Conservation (phyloP, 2,888 invertebrate genomes). For the Gastracanthus pulcherrimus region DNA sequence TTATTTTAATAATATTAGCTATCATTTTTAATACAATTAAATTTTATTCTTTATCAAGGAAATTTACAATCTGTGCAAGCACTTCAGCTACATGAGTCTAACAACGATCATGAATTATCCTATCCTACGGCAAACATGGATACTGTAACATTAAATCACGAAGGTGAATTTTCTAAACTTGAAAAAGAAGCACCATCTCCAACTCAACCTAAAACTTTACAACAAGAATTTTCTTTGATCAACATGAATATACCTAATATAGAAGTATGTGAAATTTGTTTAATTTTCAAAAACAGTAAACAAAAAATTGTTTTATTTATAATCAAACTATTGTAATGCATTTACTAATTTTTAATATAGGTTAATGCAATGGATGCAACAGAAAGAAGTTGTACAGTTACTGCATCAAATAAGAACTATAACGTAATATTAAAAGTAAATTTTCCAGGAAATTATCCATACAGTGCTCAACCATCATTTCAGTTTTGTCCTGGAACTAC, state of each 20-base stretch:
- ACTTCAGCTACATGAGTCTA: slow-evolving; percentile 70
- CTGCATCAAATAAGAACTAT: slow-evolving; percentile 79
- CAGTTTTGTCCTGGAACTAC: slow-evolving; percentile 84
- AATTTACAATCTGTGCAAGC: slow-evolving; percentile 73
- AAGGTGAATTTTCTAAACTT: slow-evolving; percentile 65
- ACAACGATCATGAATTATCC: slow-evolving; percentile 70
- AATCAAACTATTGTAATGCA: slow-evolving; percentile 1
- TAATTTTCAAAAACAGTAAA: neutral
- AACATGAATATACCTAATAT: slow-evolving; percentile 88
- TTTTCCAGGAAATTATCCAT: slow-evolving; percentile 88
- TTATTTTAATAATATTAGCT: slow-evolving; percentile 6
- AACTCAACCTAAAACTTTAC: slow-evolving; percentile 81
- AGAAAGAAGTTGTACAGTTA: slow-evolving; percentile 81
- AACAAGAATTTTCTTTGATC: slow-evolving; percentile 87
- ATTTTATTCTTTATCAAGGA: slow-evolving; percentile 59
- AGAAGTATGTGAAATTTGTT: slow-evolving; percentile 77
- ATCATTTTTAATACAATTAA: neutral
- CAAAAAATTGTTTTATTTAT: neutral
- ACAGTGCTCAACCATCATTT: slow-evolving; percentile 83
- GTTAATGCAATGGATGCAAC: slow-evolving; percentile 80
- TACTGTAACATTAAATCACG: slow-evolving; percentile 64
- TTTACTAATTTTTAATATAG: slow-evolving; percentile 57
- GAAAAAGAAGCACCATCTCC: slow-evolving; percentile 73
- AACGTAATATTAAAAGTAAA: slow-evolving; percentile 81
- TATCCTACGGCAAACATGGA: slow-evolving; percentile 68